These are phyloP conservation scores for Eutolmus rufibarbis DNA, from an alignment of 2,888 invertebrate species.

Conservation along the genomic window DNA sequence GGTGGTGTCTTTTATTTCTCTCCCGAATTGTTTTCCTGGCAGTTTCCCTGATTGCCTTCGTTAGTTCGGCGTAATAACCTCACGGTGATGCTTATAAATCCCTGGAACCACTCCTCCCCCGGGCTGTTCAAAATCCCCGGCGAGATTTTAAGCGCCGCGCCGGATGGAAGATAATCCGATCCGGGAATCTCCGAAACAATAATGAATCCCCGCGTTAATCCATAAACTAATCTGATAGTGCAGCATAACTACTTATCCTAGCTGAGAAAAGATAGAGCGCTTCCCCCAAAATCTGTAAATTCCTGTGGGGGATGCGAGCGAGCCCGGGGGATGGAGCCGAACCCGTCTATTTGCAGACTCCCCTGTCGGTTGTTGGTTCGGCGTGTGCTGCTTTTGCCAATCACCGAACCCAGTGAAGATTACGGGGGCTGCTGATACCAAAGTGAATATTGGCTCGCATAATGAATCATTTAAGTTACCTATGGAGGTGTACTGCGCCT, in stretches of 20 bases:
- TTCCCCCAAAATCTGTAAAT: background rate
- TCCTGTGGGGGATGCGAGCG: background rate
- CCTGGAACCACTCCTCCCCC: background rate
- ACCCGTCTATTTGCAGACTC: background rate
- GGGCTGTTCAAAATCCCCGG: background rate
- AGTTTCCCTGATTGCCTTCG: background rate
- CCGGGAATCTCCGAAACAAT: background rate
- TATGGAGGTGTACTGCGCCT: background rate
- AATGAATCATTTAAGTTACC: constrained; percentile 16
- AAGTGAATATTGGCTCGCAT: background rate
- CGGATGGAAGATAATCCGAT: background rate
- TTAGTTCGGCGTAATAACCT: background rate
- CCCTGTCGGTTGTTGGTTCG: background rate
- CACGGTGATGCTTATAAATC: background rate
- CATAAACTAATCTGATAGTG: background rate
- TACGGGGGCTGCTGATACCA: background rate
- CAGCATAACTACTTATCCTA: background rate
- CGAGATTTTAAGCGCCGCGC: background rate
- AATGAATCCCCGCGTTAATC: background rate
- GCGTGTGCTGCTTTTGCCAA: background rate
- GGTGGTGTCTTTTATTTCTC: background rate
- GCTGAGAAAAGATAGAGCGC: background rate
- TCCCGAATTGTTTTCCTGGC: background rate
- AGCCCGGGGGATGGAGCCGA: background rate
- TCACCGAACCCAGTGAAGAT: background rate